Base-by-base conservation (phyloP, 2,797 vertebrate species). In the Bufotes viridis region DNA sequence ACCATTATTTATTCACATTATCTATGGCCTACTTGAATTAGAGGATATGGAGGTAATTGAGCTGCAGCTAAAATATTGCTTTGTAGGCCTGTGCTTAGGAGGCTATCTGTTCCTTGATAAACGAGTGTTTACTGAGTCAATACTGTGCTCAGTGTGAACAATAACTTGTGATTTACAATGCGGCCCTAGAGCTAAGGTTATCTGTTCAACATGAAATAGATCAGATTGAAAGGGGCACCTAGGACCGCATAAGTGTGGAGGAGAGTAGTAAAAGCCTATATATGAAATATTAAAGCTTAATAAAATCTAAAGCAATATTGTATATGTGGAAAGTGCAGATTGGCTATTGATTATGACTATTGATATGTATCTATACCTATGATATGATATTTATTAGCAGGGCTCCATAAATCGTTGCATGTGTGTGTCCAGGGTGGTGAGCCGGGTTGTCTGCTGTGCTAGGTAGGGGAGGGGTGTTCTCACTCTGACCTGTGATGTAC, bases 111-210 rank as follows among this genome's bases (percentile, higher is more conserved):
- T 14, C 22, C 17, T 53, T 79, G 81, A 79, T 87, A 87, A 89
- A 82, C 29, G 58, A 89, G 26, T 89, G 75, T 87, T 87, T 87
- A 49, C 85, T 26, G 13, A 89, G 63, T 83, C 72, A 87, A 78
- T 79, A 83, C 55, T 79, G 34, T 87, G 75, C 65, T 14, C 24
- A 84, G 65, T 57, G 53, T 79, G 82, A 60, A 78, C 82, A 88
- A 81, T 85, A 80, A 72, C n/a, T 58, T 69, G 63, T 67, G 61
- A 78, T 89, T 67, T 86, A 82, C 69, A 86, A 89, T 63, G 58
- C 81, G 84, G 76, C 57, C 61, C 81, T 34, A 2, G 22, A 83
- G 79, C 80, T 80, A 58, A 61, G 81, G 85, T 84, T 89, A 87
- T 87, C 88, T n/a, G 72, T 70, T 83, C 57, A 72, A 84, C 81